Percentiles rank a stretch among this genome's conserved stretches.
Conservation (phyloP, 2,888 invertebrate genomes). For the Polydrusus tereticollis region DNA sequence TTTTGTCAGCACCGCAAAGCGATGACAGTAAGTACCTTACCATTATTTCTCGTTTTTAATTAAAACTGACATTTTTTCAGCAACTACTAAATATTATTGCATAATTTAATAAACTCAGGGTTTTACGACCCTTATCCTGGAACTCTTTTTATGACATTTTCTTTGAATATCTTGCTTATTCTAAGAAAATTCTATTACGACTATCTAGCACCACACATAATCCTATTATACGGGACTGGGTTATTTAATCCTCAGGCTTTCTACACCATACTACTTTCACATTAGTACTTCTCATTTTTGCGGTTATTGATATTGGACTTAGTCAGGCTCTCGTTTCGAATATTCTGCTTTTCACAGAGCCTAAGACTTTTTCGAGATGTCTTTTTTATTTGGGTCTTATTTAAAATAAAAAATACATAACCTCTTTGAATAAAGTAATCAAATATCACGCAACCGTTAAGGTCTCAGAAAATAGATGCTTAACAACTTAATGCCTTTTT, state of each 20-base stretch:
- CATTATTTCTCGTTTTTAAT: too few species aligned
- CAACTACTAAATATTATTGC: too few species aligned
- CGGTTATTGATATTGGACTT: slow-evolving; percentile 16
- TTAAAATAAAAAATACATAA: not conserved
- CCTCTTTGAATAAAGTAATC: too few species aligned
- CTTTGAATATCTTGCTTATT: not conserved
- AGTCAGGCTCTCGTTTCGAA: not conserved
- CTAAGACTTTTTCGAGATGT: not conserved
- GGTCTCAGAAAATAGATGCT: too few species aligned
- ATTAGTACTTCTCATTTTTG: slow-evolving; percentile 10
- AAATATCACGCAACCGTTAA: too few species aligned
- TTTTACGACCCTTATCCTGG: too few species aligned
- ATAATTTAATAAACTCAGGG: too few species aligned
- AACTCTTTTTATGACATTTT: not conserved
- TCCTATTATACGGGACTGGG: not conserved
- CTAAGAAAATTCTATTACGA: slow-evolving; percentile 4
- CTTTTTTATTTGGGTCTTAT: not conserved
- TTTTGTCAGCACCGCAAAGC: slow-evolving; percentile 97
- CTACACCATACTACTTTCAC: slow-evolving; percentile 11
- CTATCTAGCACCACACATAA: slow-evolving; percentile 8
- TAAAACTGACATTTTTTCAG: too few species aligned
- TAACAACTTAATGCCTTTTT: too few species aligned
- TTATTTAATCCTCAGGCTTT: slow-evolving; percentile 13
- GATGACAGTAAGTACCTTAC: slow-evolving; percentile 91
- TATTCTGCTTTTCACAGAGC: not conserved